These are phyloP conservation scores for Epistrophella euchroma DNA, from an alignment of 2,888 invertebrate genomes.

Conservation along the genomic window DNA sequence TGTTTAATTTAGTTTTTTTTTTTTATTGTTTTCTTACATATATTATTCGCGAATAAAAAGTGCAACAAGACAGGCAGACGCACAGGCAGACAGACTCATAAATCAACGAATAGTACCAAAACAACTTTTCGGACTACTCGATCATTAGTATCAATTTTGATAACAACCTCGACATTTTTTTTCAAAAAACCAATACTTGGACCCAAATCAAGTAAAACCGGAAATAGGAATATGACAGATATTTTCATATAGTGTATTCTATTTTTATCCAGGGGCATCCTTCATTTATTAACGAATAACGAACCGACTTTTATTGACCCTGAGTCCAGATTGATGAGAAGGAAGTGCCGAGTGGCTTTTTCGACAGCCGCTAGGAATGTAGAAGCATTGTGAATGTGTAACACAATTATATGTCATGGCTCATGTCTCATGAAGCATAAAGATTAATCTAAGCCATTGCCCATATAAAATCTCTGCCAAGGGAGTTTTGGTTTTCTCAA, in stretches of 20 bases:
- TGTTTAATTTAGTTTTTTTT: too few species aligned
- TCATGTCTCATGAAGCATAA: constrained; percentile 41
- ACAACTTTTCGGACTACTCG: too few species aligned
- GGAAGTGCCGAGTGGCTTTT: constrained; percentile 5
- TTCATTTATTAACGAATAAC: constrained; percentile 45
- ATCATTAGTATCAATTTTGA: too few species aligned
- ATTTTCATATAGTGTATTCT: constrained; percentile 12
- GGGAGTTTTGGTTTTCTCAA: constrained; percentile 12
- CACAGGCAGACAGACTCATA: too few species aligned
- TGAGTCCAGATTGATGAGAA: constrained; percentile 32
- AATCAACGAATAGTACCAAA: too few species aligned
- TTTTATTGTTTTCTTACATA: too few species aligned
- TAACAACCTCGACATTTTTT: too few species aligned
- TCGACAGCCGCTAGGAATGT: background rate
- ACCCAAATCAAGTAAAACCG: too few species aligned
- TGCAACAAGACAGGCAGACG: too few species aligned
- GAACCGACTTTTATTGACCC: constrained; percentile 55
- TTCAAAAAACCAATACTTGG: too few species aligned
- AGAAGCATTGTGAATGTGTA: background rate
- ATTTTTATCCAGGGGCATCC: background rate
- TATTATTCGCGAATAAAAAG: too few species aligned
- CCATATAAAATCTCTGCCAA: constrained; percentile 30
- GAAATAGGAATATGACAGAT: background rate
- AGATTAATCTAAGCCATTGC: constrained; percentile 45
- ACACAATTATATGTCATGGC: constrained; percentile 9